Evolutionary conservation across 2,797 vertebrate genomes (phyloP).

Genomic region (Sternarchorhynchus goeldii): DNA sequence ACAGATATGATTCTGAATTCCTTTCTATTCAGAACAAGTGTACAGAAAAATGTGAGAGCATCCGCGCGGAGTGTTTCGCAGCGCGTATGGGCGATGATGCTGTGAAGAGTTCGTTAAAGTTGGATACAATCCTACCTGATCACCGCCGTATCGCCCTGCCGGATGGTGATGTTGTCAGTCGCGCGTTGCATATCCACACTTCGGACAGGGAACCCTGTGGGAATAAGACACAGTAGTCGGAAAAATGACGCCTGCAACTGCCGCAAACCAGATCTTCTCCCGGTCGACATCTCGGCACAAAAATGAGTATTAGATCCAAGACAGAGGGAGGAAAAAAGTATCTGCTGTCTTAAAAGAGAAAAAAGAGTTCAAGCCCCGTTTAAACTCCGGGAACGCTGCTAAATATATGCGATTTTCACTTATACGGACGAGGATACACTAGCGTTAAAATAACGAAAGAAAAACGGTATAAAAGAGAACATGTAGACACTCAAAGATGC

Average conservation of each 20-base stretch:
- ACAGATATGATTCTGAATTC: too few species aligned
- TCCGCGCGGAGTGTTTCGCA: too few species aligned
- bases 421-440: slow-evolving; percentile 12
- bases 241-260: slow-evolving; percentile 93
- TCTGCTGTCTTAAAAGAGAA: slow-evolving; percentile 45
- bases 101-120: slow-evolving; percentile 57
- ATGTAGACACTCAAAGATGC: slow-evolving; percentile 29
- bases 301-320: slow-evolving; percentile 37
- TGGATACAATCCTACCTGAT: slow-evolving; percentile 87
- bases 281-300: slow-evolving; percentile 43
- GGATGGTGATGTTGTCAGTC: slow-evolving; percentile 99
- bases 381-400: background rate
- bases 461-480: slow-evolving; percentile 39
- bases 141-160: slow-evolving; percentile 97
- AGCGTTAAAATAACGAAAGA: slow-evolving; percentile 16
- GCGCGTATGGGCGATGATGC: slow-evolving; percentile 7
- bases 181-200: slow-evolving; percentile 98
- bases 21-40: too few species aligned
- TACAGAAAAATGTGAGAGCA: too few species aligned
- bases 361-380: background rate
- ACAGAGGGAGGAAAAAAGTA: slow-evolving; percentile 45
- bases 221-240: slow-evolving; percentile 98
- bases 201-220: slow-evolving; percentile 98
- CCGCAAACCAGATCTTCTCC: slow-evolving; percentile 63
- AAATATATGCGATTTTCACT: too few species aligned